Evolutionary conservation across 2,888 invertebrate species (phyloP), one percentile per base, ranked within the genome.

Genomic region (Eremobia ochroleuca): DNA sequence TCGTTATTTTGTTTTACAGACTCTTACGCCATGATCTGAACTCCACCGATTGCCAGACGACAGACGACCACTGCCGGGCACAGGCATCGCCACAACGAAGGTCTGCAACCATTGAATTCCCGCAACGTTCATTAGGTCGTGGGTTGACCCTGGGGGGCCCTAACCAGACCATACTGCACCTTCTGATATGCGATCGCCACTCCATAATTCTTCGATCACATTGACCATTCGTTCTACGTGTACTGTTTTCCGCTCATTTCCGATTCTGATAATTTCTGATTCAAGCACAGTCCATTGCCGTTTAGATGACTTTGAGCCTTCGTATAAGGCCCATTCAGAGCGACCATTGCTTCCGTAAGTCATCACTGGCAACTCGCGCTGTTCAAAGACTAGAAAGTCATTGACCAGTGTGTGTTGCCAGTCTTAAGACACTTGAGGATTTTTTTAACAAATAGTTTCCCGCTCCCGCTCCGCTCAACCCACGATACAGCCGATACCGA

Each of bases 381-480:
- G 52, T 1, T 52, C 25, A n/a, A n/a, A 52, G 25, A 52, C 4
- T 0, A 52, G 1, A 52, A 52, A 52, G 4, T 52, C 25, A 11
- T 52, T 52, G 52, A 52, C 25, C 9, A 25, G 21, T 9, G 18
- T 25, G 49, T 9, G 49, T 25, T 52, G 25, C 8, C 49, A 52
- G 18, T 46, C 46, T 46, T 46, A 15, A 5, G 6, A 46, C 46
- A 18, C 18, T 46, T 46, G 6, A 49, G 21, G 3, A 9, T 25
- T 52, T 52, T 25, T 52, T 52, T 0, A 25, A 52, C 25, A n/a
- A n/a, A 52, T 4, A 2, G 11, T 55, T 68, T 3, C 4, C n/a
- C 40, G 55, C 69, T 43, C n/a, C 28, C 75, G 81, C 85, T 83
- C 59, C 65, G 52, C 81, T 73, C 4, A 11, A 59, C 59, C 0